phyloP scores from a whole-genome alignment of 2,797 vertebrate genomes.

The Squalus acanthias region DNA sequence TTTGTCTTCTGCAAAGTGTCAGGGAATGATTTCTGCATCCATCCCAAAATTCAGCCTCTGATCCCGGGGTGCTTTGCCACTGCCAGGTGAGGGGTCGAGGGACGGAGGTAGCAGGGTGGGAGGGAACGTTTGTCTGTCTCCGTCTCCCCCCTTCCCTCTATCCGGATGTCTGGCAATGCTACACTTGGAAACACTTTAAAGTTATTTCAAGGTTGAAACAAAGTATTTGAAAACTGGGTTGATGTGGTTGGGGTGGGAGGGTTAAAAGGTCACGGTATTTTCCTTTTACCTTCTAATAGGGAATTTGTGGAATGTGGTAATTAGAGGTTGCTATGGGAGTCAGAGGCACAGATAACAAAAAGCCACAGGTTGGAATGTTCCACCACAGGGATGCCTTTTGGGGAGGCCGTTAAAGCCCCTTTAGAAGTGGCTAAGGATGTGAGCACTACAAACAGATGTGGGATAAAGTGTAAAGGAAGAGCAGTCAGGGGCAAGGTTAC shows the following conservation, averaged over 20 bases:
- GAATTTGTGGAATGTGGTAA: slow-evolving; percentile 54
- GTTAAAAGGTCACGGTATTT: slow-evolving; percentile 43
- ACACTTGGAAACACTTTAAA: not conserved
- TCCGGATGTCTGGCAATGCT: not conserved
- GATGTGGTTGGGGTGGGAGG: not conserved
- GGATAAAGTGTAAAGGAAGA: slow-evolving; percentile 42
- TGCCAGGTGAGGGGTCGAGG: not conserved
- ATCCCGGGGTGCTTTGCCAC: not conserved
- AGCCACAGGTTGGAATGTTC: slow-evolving; percentile 47
- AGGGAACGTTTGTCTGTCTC: not conserved
- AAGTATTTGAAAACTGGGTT: not conserved
- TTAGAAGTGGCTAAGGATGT: slow-evolving; percentile 51
- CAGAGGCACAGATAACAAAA: slow-evolving; percentile 49
- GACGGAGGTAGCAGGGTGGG: too few species aligned
- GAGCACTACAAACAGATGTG: slow-evolving; percentile 52
- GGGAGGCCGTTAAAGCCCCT: slow-evolving; percentile 48
- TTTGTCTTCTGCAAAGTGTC: not conserved
- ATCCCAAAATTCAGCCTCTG: not conserved
- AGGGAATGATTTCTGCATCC: not conserved
- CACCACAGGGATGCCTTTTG: slow-evolving; percentile 44
- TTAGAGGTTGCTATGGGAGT: slow-evolving; percentile 49
- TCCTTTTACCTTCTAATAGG: slow-evolving; percentile 44
- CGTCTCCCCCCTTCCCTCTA: not conserved
- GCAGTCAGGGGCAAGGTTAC: slow-evolving; percentile 46
- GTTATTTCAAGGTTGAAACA: slow-evolving; percentile 1